Conservation (phyloP, 2,888 invertebrate species). For the Oligia fasciuncula region DNA sequence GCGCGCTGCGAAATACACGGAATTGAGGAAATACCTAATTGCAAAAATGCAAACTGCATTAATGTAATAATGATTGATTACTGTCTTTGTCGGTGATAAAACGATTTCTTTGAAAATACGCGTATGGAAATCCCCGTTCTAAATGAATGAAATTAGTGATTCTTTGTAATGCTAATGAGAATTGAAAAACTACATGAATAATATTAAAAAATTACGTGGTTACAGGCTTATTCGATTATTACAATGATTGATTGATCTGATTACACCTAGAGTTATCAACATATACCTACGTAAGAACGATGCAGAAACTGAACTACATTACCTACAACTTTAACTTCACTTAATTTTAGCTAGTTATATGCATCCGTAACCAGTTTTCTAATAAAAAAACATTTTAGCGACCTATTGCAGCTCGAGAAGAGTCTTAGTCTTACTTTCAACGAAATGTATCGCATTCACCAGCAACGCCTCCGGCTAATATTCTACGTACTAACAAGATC, state of each 20-base stretch:
- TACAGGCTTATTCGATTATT: neutral
- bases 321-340: neutral
- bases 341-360: neutral
- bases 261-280: neutral
- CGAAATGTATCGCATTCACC: slow-evolving; percentile 36
- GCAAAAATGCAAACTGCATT: slow-evolving; percentile 26
- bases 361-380: neutral
- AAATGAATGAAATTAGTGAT: slow-evolving; percentile 23
- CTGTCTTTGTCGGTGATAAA: slow-evolving; percentile 5
- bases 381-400: slow-evolving; percentile 1
- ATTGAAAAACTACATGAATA: neutral
- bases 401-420: slow-evolving; percentile 16
- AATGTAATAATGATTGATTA: slow-evolving; percentile 51
- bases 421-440: slow-evolving; percentile 34
- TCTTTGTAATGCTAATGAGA: slow-evolving; percentile 3
- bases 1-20: neutral
- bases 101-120: slow-evolving; percentile 37
- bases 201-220: neutral
- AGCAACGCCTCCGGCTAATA: slow-evolving; percentile 58
- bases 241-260: neutral
- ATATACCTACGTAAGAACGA: neutral
- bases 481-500: slow-evolving; percentile 58
- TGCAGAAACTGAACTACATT: neutral
- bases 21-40: slow-evolving; percentile 26
- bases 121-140: slow-evolving; percentile 4